Evolutionary conservation across 2,797 vertebrate species (phyloP).

Genomic region (Phaenicophaeus curvirostris): DNA sequence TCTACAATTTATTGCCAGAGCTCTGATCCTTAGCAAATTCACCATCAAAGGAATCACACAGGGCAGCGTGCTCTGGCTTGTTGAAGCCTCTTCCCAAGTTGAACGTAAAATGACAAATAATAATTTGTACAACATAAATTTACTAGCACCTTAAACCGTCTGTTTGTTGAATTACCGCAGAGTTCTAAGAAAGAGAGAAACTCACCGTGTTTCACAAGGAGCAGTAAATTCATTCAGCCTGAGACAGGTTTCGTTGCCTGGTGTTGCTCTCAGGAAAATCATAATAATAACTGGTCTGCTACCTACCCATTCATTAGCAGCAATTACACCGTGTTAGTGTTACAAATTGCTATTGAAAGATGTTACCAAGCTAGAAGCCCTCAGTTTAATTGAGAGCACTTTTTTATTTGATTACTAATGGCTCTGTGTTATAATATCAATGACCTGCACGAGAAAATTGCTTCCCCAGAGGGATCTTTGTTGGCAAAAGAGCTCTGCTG

Average conservation of each 20-base stretch:
- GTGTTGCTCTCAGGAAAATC: neutral
- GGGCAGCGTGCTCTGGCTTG: neutral
- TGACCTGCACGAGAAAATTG: neutral
- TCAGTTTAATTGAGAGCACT: neutral
- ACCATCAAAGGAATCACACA: neutral
- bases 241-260: neutral
- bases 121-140: neutral
- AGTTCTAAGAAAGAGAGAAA: neutral
- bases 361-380: neutral
- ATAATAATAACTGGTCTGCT: neutral
- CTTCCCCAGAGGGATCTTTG: neutral
- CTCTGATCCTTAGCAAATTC: neutral
- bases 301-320: conserved; percentile 4
- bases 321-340: neutral
- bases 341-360: conserved; percentile 10
- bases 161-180: neutral
- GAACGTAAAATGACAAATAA: neutral
- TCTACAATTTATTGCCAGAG: neutral
- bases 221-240: neutral
- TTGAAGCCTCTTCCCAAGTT: neutral
- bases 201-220: neutral
- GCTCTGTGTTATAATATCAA: neutral
- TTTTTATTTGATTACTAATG: conserved; percentile 8
- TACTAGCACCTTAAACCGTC: neutral
- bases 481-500: neutral